Evolutionary conservation across 1,140 invertebrate genomes (phyloP).

Genomic region (Mya arenaria): DNA sequence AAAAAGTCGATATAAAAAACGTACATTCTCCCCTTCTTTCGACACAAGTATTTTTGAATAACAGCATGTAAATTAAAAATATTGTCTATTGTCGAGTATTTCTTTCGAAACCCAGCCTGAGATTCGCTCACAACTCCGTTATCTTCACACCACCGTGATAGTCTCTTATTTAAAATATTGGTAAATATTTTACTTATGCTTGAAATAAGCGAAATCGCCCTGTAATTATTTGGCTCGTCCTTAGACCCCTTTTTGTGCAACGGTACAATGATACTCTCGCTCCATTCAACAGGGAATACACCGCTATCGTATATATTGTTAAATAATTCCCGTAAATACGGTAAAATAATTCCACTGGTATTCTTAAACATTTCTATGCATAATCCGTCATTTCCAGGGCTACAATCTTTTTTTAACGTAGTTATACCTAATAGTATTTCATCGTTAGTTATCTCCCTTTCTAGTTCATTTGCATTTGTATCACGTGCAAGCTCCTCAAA

Average conservation of each 20-base stretch:
- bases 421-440: background rate
- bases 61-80: conserved; percentile 39
- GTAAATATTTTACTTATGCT: conserved; percentile 20
- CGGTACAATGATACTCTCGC: conserved; percentile 7
- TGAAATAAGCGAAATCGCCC: conserved; percentile 23
- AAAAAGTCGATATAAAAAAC: conserved; percentile 34
- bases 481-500: too few species aligned
- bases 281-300: conserved; percentile 18
- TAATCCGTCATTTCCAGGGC: background rate
- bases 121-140: conserved; percentile 25
- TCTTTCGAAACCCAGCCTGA: conserved; percentile 33
- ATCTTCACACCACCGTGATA: background rate
- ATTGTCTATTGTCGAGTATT: conserved; percentile 29
- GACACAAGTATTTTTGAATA: conserved; percentile 39
- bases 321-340: too few species aligned
- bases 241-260: conserved; percentile 39
- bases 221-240: conserved; percentile 16
- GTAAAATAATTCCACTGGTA: too few species aligned
- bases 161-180: conserved; percentile 20
- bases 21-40: conserved; percentile 15
- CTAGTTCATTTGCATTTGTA: too few species aligned
- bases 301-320: conserved; percentile 7
- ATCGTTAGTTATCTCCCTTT: too few species aligned
- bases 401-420: background rate
- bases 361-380: conserved; percentile 8